A percentile compares a stretch with the other conserved stretches of the same genome.
phyloP scores from a whole-genome alignment of 2,113 vertebrate genomes.

The Neopipo cinnamomea region DNA sequence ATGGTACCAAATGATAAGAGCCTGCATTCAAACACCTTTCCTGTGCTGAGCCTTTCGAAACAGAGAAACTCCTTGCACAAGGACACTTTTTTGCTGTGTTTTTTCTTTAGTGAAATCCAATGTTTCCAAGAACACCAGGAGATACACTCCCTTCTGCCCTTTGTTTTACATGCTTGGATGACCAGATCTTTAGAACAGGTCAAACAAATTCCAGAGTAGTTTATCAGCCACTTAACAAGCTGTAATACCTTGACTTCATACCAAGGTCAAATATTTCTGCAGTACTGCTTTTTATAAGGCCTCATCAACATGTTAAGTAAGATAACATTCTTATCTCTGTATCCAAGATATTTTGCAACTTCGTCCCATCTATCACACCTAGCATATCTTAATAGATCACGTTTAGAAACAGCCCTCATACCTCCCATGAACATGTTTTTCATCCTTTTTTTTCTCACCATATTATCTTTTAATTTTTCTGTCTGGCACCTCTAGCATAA shows the following conservation, averaged over 20 bases:
- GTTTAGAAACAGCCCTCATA: background rate
- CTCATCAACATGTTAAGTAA: constrained; percentile 19
- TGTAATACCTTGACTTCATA: constrained; percentile 37
- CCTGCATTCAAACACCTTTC: background rate
- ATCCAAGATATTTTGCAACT: constrained; percentile 24
- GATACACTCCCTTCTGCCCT: background rate
- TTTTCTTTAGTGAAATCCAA: background rate
- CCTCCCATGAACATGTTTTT: background rate
- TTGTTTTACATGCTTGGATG: background rate
- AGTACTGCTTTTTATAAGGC: constrained; percentile 27
- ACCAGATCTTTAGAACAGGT: constrained; percentile 19
- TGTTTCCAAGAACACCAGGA: background rate
- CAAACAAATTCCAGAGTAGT: constrained; percentile 52
- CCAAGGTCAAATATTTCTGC: constrained; percentile 56
- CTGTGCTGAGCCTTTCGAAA: background rate
- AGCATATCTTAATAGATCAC: background rate
- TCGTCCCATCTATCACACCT: background rate
- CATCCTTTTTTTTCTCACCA: background rate
- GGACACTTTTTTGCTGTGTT: background rate
- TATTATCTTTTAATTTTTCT: constrained; percentile 6
- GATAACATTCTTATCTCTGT: constrained; percentile 28
- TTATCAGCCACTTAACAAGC: constrained; percentile 56
- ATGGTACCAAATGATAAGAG: background rate
- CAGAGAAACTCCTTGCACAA: background rate
- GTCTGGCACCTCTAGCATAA: background rate